Conservation (phyloP, 2,888 invertebrate genomes). For the Lithophane leautieri region DNA sequence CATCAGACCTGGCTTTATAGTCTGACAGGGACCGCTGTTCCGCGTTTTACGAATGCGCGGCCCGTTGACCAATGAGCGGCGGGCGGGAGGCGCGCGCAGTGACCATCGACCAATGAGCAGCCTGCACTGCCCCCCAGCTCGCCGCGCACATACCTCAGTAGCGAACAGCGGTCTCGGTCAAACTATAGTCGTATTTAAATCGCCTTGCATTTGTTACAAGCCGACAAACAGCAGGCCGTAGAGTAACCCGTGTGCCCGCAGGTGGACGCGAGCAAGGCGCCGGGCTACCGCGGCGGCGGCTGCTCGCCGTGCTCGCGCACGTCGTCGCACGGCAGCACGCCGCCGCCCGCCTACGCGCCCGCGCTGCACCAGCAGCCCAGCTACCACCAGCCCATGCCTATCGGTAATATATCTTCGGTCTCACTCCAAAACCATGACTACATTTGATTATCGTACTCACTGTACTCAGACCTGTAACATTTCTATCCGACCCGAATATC, state of each 20-base stretch:
- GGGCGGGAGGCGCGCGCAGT: too few species aligned
- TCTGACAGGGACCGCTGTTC: too few species aligned
- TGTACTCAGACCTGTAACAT: not conserved
- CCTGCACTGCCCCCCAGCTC: too few species aligned
- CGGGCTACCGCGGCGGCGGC: constrained; percentile 96
- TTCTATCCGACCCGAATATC: not conserved
- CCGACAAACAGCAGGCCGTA: not conserved
- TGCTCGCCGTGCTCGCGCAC: constrained; percentile 93
- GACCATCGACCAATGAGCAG: too few species aligned
- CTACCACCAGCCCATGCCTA: constrained; percentile 76
- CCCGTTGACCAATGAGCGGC: too few species aligned
- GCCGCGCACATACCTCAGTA: too few species aligned
- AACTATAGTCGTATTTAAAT: not conserved
- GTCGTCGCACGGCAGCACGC: constrained; percentile 88
- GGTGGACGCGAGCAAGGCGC: constrained; percentile 97
- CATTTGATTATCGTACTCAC: not conserved
- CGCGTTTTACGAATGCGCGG: too few species aligned
- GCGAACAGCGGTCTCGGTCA: too few species aligned
- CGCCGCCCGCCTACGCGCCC: constrained; percentile 80
- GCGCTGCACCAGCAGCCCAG: constrained; percentile 66
- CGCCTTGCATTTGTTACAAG: not conserved
- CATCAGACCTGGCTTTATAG: not conserved
- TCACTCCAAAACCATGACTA: not conserved
- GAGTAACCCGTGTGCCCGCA: constrained; percentile 69
- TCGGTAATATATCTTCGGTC: constrained; percentile 48